Percentiles rank a stretch among this genome's conserved stretches.
These are phyloP conservation scores for Plusia festucae DNA, from an alignment of 2,888 invertebrate genomes.

Conservation along the genomic window DNA sequence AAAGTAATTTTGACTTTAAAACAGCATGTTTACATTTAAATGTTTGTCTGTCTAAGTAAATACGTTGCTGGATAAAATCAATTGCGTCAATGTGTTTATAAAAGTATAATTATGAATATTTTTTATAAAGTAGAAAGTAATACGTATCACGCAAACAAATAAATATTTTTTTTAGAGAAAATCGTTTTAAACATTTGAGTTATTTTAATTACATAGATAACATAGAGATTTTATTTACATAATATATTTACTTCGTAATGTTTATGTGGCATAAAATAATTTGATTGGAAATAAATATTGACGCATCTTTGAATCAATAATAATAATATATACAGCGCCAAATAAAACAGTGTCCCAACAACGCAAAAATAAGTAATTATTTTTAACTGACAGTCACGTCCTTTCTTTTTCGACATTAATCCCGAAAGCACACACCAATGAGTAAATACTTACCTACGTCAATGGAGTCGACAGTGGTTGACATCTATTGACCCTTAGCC, in stretches of 20 bases:
- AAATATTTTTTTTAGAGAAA: not conserved
- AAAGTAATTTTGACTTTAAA: conserved; percentile 27
- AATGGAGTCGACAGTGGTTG: conserved; percentile 58
- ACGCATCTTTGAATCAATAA: too few relatives aligned
- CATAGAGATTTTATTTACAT: too few relatives aligned
- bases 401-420: conserved; percentile 39
- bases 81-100: not conserved
- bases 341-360: conserved; percentile 7
- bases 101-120: too few relatives aligned
- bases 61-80: not conserved
- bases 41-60: conserved; percentile 9
- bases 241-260: too few relatives aligned
- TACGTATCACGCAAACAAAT: too few relatives aligned
- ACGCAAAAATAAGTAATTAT: conserved; percentile 32
- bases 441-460: conserved; percentile 58
- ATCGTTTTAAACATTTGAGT: not conserved
- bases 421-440: conserved; percentile 51
- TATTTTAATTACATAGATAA: not conserved
- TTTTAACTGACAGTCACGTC: conserved; percentile 25
- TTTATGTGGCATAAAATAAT: too few relatives aligned
- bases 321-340: not conserved
- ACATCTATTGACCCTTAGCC: conserved; percentile 61
- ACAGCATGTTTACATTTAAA: conserved; percentile 10
- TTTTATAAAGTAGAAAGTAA: too few relatives aligned
- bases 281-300: too few relatives aligned